Evolutionary conservation across 2,888 invertebrate genomes (phyloP).

Genomic region (Pseudococcus jackbeardsleyi): DNA sequence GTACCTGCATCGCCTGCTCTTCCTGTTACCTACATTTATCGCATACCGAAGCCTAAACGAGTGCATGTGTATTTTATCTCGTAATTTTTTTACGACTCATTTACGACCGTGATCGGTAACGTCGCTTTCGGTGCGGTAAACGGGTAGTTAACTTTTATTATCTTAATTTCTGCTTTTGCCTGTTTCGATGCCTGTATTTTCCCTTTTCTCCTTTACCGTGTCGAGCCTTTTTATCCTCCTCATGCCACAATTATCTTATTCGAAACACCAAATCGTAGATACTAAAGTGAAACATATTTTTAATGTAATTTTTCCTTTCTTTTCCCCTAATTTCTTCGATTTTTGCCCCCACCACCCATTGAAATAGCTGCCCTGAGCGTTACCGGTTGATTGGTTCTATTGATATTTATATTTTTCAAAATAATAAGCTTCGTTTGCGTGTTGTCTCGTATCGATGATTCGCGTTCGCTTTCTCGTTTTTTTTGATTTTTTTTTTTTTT

Average conservation of each 20-base stretch:
- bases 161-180: background rate
- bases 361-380: background rate
- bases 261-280: background rate
- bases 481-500: too few relatives aligned
- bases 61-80: background rate
- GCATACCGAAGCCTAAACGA: background rate
- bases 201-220: background rate
- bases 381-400: conserved; percentile 11
- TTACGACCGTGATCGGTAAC: background rate
- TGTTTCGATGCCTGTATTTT: background rate
- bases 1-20: background rate
- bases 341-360: background rate
- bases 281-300: conserved; percentile 19
- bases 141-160: background rate
- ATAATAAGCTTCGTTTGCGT: background rate
- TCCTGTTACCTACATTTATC: background rate
- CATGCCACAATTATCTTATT: too few relatives aligned
- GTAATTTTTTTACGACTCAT: background rate
- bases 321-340: background rate
- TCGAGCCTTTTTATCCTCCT: too few relatives aligned
- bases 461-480: too few relatives aligned
- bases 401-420: conserved; percentile 6
- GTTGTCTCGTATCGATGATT: background rate
- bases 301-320: background rate
- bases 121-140: background rate